Base-by-base conservation (phyloP, 2,888 invertebrate species). In the Tillus elongatus region DNA sequence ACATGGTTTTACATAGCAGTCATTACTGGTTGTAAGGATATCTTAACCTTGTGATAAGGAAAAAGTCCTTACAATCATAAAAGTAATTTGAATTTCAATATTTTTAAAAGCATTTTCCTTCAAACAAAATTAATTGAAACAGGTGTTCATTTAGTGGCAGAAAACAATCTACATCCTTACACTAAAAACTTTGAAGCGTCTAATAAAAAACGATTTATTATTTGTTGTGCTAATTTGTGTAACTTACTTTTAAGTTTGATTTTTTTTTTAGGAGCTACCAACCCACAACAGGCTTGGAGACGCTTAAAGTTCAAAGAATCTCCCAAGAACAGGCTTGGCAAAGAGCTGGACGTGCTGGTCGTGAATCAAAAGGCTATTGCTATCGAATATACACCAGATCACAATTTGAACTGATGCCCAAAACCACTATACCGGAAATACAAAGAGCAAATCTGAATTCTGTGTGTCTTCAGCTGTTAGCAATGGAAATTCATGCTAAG, bases 241-340 rank as follows among this genome's bases (percentile, higher is more conserved):
- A n/a, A n/a, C n/a, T 29, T 9, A 6, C n/a, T n/a, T 6, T 11
- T 29, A 9, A 29, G n/a, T 29, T 11, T 26, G 16, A 31, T 29
- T 30, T 30, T 9, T 13, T 29, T 44, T 45, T 14, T 33, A 79
- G 84, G 57, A 75, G 82, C 3, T 90, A 82, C 69, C 84, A 87
- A 57, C 77, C 86, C 1, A 69, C 72, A 13, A 87, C 85, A 13
- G 89, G 91, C 3, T 71, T 93, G 44, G 92, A 95, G 63, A 68
- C 85, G 14, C 67, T 96, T 40, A 78, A 79, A 56, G 82, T 92
- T 16, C 79, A 83, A 43, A 71, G 77, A 51, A 79, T 91, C 51
- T 89, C 95, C 12, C 85, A 88, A 65, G 91, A 93, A 16, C 93
- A 95, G 66, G 86, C 89, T 8, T 84, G 86, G 81, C 96, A 96